Base-by-base conservation (phyloP, 2,888 invertebrate genomes). In the Orthosia incerta region DNA sequence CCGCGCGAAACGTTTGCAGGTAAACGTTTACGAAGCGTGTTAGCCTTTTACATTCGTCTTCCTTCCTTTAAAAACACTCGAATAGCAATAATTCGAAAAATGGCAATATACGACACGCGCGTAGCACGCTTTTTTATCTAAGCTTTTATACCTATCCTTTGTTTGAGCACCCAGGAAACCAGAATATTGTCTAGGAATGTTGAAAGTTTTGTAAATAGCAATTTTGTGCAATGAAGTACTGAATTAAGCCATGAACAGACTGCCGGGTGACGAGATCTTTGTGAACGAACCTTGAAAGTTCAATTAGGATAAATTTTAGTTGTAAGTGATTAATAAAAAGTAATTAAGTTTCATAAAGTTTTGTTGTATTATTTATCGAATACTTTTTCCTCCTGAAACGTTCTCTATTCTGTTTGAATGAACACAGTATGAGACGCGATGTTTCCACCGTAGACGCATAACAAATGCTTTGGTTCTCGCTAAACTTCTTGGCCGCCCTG, bases 291-390 rank as follows among this genome's bases (percentile, higher is more conserved):
- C 68, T 71, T 57, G 2, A 68, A 45, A 74, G 79, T 81, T 79
- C 71, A 79, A 79, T 83, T 82, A 88, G 82, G 73, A 66, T 85
- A 79, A 74, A 79, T 76, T 86, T 84, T 89, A 88, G 72, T 80
- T 71, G 59, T 90, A 90, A 89, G 87, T 76, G 81, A 86, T 70
- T 68, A 90, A 87, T 86, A 86, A 84, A 80, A 66, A 60, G 18
- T 83, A 86, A 82, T 78, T 89, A 87, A 88, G 87, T 87, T 87
- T 85, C 50, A 13, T 84, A 74, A 11, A 71, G 18, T 11, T 60
- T 53, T 46, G 65, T 86, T 80, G 74, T 53, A 59, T 76, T 75
- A 39, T 16, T 16, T 11, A 3, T 18, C 15, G 7, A 18, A 18
- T 9, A 3, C 18, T 18, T 13, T 18, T 5, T 18, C 3, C 26